phyloP scores from a whole-genome alignment of 1,140 invertebrate species.

The Epicauta chinensis region DNA sequence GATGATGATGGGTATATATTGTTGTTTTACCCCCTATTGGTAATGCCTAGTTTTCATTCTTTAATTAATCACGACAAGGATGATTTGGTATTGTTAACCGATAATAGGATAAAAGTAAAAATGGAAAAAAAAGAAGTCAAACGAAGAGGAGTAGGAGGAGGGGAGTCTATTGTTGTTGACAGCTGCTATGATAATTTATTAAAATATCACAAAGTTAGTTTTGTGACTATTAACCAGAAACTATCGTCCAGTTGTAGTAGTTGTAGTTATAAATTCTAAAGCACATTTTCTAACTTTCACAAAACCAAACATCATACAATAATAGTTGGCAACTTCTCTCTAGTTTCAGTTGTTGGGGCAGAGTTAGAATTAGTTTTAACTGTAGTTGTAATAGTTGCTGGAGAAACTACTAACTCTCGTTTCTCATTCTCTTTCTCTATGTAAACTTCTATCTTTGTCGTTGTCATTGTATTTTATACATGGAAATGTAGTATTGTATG shows the following conservation, averaged over 20 bases:
- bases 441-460: background rate
- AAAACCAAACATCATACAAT: slow-evolving; percentile 33
- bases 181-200: slow-evolving; percentile 26
- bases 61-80: too few relatives aligned
- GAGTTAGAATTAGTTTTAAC: slow-evolving; percentile 33
- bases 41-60: too few relatives aligned
- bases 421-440: background rate
- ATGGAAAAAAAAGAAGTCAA: slow-evolving; percentile 4
- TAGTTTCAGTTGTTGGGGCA: slow-evolving; percentile 9
- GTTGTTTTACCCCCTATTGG: too few relatives aligned
- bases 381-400: slow-evolving; percentile 24
- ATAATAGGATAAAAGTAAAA: too few relatives aligned
- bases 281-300: slow-evolving; percentile 29
- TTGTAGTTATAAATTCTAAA: slow-evolving; percentile 21
- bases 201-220: slow-evolving; percentile 25
- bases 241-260: background rate
- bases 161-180: background rate
- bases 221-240: slow-evolving; percentile 10
- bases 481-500: too few relatives aligned
- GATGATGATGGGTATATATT: background rate
- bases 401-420: slow-evolving; percentile 20
- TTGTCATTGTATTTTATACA: too few relatives aligned
- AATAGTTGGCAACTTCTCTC: slow-evolving; percentile 29
- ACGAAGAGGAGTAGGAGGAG: slow-evolving; percentile 5
- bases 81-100: too few relatives aligned